Conservation (phyloP, 2,888 invertebrate species). For the Drosophila cognata region DNA sequence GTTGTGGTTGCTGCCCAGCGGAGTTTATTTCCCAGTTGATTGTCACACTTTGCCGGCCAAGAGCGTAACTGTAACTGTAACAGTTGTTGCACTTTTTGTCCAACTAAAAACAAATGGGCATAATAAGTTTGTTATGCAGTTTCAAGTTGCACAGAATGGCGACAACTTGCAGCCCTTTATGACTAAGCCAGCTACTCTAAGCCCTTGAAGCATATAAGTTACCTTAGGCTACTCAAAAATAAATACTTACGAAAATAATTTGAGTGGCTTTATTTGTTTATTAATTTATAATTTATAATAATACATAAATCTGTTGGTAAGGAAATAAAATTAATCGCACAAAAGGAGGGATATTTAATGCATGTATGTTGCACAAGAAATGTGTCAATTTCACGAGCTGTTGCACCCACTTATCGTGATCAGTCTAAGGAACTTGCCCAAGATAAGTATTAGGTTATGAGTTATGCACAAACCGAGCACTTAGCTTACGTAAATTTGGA, state of each 20-base stretch:
- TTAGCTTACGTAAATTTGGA: not conserved
- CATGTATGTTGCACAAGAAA: not conserved
- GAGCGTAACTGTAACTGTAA: slow-evolving; percentile 19
- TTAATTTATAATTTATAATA: not conserved
- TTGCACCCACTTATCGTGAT: not conserved
- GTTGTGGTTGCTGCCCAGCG: slow-evolving; percentile 49
- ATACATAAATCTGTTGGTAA: not conserved
- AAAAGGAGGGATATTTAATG: not conserved
- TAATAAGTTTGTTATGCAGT: slow-evolving; percentile 72
- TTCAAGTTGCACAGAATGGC: slow-evolving; percentile 35
- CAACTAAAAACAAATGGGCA: slow-evolving; percentile 66
- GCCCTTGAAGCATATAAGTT: not conserved
- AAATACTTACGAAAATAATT: not conserved
- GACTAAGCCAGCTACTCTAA: slow-evolving; percentile 7
- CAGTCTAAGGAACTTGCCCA: not conserved
- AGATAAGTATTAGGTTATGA: not conserved
- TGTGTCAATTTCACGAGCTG: slow-evolving; percentile 1
- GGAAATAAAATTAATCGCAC: not conserved
- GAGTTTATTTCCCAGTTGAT: slow-evolving; percentile 77
- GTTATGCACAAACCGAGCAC: not conserved
- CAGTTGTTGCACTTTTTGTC: slow-evolving; percentile 31
- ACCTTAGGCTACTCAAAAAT: not conserved
- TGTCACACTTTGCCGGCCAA: slow-evolving; percentile 66
- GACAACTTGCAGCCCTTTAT: slow-evolving; percentile 38
- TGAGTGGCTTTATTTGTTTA: not conserved